Evolutionary conservation across 2,888 invertebrate genomes (phyloP), one percentile per base, ranked within the genome.

Genomic region (Stegana nigrithorax): DNA sequence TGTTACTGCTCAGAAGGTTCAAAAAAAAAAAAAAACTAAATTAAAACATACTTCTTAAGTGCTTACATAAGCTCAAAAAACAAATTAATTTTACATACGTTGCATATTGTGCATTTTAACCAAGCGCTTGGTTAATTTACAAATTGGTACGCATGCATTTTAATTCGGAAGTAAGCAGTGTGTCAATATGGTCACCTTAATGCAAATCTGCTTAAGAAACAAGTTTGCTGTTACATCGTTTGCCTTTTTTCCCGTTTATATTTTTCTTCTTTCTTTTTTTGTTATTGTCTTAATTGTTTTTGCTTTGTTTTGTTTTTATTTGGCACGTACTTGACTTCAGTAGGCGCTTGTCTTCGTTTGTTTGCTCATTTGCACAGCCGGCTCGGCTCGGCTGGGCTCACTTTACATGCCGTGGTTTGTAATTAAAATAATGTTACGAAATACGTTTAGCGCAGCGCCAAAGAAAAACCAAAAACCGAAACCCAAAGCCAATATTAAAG

Each of bases 241-340:
- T n/a, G n/a, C n/a, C n/a, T n/a, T n/a, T n/a, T n/a, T n/a, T n/a
- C n/a, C n/a, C n/a, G n/a, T n/a, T n/a, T 51, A n/a, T 25, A 26
- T 26, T 12, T 53, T 10, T 21, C 44, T 8, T 19, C 26, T 39
- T 44, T 23, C 17, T 55, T 44, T 25, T n/a, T 10, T 47, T 27
- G 26, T 59, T 21, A 51, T 51, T 14, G 51, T 26, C 27, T 12
- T 21, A 14, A 19, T 25, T 2, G 21, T 21, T 21, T 1, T 21
- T 47, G 19, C 47, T n/a, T n/a, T n/a, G n/a, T 39, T 39, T 39
- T 8, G n/a, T n/a, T 39, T n/a, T 39, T 17, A 39, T 39, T 17
- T 17, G 39, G 39, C 27, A 17, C 21, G 53, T 55, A 55, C 53
- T 55, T 55, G 53, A 55, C 53, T 55, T 21, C 21, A 55, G 29